Conservation (phyloP, 35 echinoderm and acorn worm species). For the Apostichopus parvimensis region DNA sequence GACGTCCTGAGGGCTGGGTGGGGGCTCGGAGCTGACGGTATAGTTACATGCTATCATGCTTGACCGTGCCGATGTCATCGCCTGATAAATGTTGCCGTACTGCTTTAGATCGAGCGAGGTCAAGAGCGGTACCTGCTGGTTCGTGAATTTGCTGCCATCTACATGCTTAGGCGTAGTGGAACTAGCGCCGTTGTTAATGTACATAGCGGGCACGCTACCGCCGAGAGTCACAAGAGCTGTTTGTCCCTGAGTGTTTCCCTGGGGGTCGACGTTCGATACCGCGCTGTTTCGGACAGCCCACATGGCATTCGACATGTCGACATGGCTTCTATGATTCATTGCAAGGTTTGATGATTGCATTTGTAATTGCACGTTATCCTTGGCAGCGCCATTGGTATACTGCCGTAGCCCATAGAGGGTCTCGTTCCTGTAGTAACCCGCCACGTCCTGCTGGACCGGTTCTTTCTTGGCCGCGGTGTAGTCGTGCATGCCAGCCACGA, state of each 20-base stretch:
- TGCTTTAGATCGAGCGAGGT: conserved; percentile 79
- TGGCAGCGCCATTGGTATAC: background rate
- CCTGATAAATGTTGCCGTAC: conserved; percentile 53
- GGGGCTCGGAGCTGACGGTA: conserved; percentile 60
- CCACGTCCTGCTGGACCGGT: background rate
- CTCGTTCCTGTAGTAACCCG: background rate
- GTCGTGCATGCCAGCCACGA: conserved; percentile 82
- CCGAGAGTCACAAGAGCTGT: conserved; percentile 29
- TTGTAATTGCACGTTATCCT: conserved; percentile 56
- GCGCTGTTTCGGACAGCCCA: conserved; percentile 12
- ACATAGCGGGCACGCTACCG: conserved; percentile 4
- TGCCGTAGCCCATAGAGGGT: background rate
- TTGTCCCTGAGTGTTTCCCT: conserved; percentile 9
- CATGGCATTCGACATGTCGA: background rate
- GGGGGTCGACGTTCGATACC: background rate
- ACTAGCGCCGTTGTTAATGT: conserved; percentile 27
- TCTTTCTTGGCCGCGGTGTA: conserved; percentile 64
- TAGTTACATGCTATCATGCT: conserved; percentile 48
- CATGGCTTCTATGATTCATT: conserved; percentile 27
- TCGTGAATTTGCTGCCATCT: background rate
- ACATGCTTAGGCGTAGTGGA: conserved; percentile 19
- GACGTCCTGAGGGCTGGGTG: conserved; percentile 81
- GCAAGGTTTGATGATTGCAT: conserved; percentile 49
- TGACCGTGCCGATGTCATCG: conserved; percentile 46
- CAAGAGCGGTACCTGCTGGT: conserved; percentile 61